A percentile compares a stretch with the other conserved stretches of the same genome.
Evolutionary conservation across 2,888 invertebrate genomes (phyloP).

Genomic region (Morpho helenor): DNA sequence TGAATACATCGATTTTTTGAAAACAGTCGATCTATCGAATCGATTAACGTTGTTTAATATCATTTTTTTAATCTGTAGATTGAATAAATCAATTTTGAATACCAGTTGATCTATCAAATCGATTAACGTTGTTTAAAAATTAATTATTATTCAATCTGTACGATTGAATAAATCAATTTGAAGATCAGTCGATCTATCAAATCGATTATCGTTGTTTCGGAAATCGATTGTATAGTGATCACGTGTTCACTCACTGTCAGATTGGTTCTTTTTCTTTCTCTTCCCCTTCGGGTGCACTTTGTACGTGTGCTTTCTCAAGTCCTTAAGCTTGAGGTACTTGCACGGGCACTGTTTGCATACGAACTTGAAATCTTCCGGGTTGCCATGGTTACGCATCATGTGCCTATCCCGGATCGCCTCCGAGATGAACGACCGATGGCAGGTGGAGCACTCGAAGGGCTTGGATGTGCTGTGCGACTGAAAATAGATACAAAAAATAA

Average conservation of each 20-base stretch:
- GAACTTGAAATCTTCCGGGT: conserved; percentile 50
- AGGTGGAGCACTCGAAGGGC: conserved; percentile 50
- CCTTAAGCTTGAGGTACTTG: conserved; percentile 55
- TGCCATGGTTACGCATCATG: conserved; percentile 47
- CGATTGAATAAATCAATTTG: too few relatives aligned
- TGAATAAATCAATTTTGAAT: too few relatives aligned
- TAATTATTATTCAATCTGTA: too few relatives aligned
- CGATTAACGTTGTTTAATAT: too few relatives aligned
- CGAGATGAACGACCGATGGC: conserved; percentile 58
- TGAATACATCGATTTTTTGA: too few relatives aligned
- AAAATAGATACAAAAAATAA: background rate
- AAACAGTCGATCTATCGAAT: too few relatives aligned
- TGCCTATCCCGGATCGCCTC: conserved; percentile 53
- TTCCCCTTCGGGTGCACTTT: conserved; percentile 55
- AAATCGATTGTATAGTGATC: background rate
- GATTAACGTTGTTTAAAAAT: too few relatives aligned
- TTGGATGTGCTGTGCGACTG: conserved; percentile 63
- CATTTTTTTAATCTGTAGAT: too few relatives aligned
- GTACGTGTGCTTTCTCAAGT: conserved; percentile 55
- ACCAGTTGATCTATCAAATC: too few relatives aligned
- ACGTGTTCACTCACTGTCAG: conserved; percentile 16
- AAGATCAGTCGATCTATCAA: background rate
- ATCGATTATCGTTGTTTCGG: background rate
- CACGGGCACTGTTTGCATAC: conserved; percentile 49
- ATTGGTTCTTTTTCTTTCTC: conserved; percentile 35